These are phyloP conservation scores for Conus ventricosus DNA, from an alignment of 1,140 invertebrate genomes.

Conservation along the genomic window DNA sequence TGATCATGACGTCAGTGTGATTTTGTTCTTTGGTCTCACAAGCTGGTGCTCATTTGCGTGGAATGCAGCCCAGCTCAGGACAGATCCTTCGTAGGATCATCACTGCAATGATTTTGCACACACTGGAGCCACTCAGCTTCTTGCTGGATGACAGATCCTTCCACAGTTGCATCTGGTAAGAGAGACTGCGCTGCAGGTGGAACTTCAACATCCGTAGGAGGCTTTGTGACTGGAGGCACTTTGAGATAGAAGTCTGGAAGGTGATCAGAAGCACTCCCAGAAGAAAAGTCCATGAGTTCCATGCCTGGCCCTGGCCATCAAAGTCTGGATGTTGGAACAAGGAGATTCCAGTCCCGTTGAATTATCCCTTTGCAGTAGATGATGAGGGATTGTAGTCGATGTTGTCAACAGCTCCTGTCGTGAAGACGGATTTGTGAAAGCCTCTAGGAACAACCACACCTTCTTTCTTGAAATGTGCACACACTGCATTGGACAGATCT, in stretches of 20 bases:
- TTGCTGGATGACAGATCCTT: neutral
- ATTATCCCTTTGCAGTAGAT: conserved; percentile 6
- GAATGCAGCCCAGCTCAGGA: neutral
- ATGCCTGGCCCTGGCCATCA: conserved; percentile 4
- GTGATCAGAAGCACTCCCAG: neutral
- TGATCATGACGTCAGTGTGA: too few relatives aligned
- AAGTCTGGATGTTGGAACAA: neutral
- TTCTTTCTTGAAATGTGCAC: conserved; percentile 16
- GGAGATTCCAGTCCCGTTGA: neutral
- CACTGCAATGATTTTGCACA: neutral
- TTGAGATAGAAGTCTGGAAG: conserved; percentile 7
- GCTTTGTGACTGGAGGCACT: neutral
- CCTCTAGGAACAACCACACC: neutral
- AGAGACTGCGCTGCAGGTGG: neutral
- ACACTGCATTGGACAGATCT: neutral
- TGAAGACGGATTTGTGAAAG: conserved; percentile 12
- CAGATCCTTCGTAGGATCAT: conserved; percentile 1
- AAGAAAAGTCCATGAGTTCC: neutral
- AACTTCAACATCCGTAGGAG: neutral
- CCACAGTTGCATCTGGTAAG: neutral
- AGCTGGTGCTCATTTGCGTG: conserved; percentile 14
- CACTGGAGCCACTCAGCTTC: neutral
- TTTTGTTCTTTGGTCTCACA: conserved; percentile 1
- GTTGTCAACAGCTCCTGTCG: conserved; percentile 8
- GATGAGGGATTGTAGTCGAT: conserved; percentile 11